Evolutionary conservation across 2,797 vertebrate genomes (phyloP), one percentile per base, ranked within the genome.

Genomic region (Setipinna tenuifilis): DNA sequence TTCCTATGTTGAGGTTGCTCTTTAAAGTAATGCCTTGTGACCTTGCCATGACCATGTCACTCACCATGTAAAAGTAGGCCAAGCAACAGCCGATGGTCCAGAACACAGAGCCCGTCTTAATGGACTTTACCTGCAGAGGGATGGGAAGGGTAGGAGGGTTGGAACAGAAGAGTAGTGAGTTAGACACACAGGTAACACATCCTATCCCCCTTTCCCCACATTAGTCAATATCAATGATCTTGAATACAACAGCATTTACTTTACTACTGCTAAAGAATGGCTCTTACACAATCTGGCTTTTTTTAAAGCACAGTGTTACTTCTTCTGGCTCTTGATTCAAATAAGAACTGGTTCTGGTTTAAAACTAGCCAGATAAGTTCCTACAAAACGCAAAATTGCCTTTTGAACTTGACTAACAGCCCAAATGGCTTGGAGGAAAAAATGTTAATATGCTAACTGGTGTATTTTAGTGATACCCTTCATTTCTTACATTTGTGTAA

Each of bases 61-160:
- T 96, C 95, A 97, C 96, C 96, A 97, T 97, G 89, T 97, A 97
- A 88, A 97, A 97, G 92, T 97, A 97, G 2, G 96, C 97, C 83
- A 97, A 92, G 85, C 96, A 97, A 93, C 96, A 97, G 94, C 96
- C 97, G 91, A 97, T 95, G 83, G 96, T 95, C 96, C 97, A 97
- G 92, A 97, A 97, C 82, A 97, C 96, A 0, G 96, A 97, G 59
- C 97, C 97, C 12, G 96, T 97, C 94, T 97, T 97, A 90, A 97
- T 96, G 88, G 97, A 96, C 88, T 97, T 97, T 89, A 97, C 96
- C 97, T 97, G 92, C 61, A 86, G 83, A 65, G 90, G 41, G 25
- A 83, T 71, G 71, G 0, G 78, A 11, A 82, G 19, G n/a, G 23
- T 7, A 12, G 11, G 83, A 23, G 10, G 48, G 19, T 54, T 54